These are phyloP conservation scores for Oreochromis aureus DNA, from an alignment of 2,113 vertebrate genomes.

Conservation along the genomic window DNA sequence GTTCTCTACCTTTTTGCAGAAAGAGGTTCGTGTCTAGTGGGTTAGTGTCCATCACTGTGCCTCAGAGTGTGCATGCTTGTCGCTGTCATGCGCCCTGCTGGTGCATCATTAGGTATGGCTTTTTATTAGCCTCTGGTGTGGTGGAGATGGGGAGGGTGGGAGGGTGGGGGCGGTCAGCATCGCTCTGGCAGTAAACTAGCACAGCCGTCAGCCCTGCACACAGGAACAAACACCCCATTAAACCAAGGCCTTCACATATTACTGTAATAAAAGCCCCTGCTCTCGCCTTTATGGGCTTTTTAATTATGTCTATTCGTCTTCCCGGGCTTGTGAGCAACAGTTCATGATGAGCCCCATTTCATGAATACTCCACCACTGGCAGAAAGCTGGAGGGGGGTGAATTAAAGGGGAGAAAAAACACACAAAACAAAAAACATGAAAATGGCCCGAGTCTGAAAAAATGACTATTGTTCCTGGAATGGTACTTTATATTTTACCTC, in stretches of 20 bases:
- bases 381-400: constrained; percentile 20
- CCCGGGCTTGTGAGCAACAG: constrained; percentile 54
- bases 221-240: constrained; percentile 68
- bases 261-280: constrained; percentile 64
- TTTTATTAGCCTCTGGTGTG: constrained; percentile 55
- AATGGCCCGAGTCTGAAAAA: constrained; percentile 36
- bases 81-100: constrained; percentile 29
- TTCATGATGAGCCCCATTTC: constrained; percentile 56
- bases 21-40: not conserved
- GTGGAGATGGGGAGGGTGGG: not conserved
- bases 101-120: constrained; percentile 48
- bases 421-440: not conserved
- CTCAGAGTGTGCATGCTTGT: not conserved
- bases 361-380: constrained; percentile 17
- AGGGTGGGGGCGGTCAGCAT: not conserved
- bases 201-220: constrained; percentile 29
- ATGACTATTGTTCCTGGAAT: constrained; percentile 16
- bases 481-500: constrained; percentile 4
- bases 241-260: constrained; percentile 60
- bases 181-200: constrained; percentile 28
- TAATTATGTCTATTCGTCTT: constrained; percentile 75
- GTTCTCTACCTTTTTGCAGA: not conserved
- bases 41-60: not conserved
- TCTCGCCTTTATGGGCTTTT: constrained; percentile 65
- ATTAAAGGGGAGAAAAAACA: not conserved